Conservation (phyloP, 2,888 invertebrate genomes). For the Eumacrocentrus americanus region DNA sequence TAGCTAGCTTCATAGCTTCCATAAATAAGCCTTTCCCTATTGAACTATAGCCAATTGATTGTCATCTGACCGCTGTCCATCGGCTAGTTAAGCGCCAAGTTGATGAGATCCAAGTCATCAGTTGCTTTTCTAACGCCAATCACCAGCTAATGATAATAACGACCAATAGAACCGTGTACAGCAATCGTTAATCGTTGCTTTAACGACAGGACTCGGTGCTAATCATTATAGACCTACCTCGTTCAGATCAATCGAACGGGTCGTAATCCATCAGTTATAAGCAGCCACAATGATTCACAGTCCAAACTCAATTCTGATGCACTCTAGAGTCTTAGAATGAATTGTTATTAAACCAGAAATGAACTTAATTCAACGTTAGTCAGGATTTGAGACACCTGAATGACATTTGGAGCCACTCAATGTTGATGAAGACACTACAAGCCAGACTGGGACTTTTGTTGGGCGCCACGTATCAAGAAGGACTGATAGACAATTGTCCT, state of each 20-base stretch:
- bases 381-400: constrained; percentile 49
- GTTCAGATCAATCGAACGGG: constrained; percentile 7
- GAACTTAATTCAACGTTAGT: too few relatives aligned
- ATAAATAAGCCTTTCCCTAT: not conserved
- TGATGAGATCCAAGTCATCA: too few relatives aligned
- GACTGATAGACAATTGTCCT: constrained; percentile 23
- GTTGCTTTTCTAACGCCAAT: too few relatives aligned
- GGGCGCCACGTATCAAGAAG: constrained; percentile 35
- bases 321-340: too few relatives aligned
- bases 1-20: too few relatives aligned
- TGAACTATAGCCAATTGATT: too few relatives aligned
- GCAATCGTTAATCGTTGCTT: too few relatives aligned
- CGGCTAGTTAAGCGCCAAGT: not conserved
- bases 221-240: constrained; percentile 1
- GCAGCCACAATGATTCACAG: not conserved
- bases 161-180: too few relatives aligned
- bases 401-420: not conserved
- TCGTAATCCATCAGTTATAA: constrained; percentile 7
- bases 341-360: too few relatives aligned
- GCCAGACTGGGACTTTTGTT: constrained; percentile 20
- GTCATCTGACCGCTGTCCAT: not conserved
- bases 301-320: constrained; percentile 44
- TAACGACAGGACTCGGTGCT: constrained; percentile 37
- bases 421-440: not conserved
- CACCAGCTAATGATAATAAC: too few relatives aligned